These are phyloP conservation scores for Xiphophorus hellerii DNA, from an alignment of 2,113 vertebrate species.

Conservation along the genomic window DNA sequence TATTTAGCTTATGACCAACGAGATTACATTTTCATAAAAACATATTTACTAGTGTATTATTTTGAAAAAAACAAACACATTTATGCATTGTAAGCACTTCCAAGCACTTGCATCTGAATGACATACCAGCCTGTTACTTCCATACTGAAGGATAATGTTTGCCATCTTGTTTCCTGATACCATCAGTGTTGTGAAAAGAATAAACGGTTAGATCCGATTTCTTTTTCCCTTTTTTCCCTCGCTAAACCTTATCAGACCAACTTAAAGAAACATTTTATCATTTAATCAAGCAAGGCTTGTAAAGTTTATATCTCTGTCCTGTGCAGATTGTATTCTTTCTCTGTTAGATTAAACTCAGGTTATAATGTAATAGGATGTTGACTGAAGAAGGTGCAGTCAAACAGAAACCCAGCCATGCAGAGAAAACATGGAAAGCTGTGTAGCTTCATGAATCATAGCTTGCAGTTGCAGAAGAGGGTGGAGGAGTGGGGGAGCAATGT, in stretches of 20 bases:
- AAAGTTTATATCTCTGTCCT: neutral
- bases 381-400: neutral
- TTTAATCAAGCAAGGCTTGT: neutral
- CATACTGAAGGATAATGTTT: too few relatives aligned
- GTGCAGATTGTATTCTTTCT: neutral
- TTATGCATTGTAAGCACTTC: neutral
- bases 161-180: conserved; percentile 7
- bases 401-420: conserved; percentile 27
- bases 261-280: neutral
- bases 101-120: neutral
- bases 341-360: neutral
- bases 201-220: neutral
- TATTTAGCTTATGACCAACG: neutral
- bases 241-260: neutral
- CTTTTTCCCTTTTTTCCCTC: neutral
- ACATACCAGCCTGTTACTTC: neutral
- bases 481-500: conserved; percentile 13
- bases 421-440: conserved; percentile 32
- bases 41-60: neutral
- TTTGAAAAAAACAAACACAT: neutral
- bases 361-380: neutral
- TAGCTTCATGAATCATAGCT: conserved; percentile 43
- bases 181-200: neutral
- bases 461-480: conserved; percentile 36
- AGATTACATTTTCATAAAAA: neutral